Evolutionary conservation across 2,797 vertebrate genomes (phyloP).

Genomic region (Anas bernieri): DNA sequence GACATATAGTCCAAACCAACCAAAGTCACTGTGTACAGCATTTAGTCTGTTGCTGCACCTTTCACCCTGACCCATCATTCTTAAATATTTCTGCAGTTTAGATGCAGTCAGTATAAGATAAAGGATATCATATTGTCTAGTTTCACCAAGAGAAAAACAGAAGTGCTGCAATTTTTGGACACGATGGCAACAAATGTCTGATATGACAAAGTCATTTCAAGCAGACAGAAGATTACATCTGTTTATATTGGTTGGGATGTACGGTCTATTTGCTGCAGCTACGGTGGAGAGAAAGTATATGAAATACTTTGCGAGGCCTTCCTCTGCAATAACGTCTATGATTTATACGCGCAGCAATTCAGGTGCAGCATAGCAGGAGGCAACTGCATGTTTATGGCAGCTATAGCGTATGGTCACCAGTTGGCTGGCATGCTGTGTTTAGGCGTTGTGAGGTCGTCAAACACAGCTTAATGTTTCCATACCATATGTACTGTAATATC

Average conservation of each 20-base stretch:
- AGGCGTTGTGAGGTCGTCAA: background rate
- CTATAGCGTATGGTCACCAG: slow-evolving; percentile 1
- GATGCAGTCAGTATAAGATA: background rate
- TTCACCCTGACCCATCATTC: background rate
- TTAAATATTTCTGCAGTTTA: slow-evolving; percentile 18
- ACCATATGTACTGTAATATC: slow-evolving; percentile 23
- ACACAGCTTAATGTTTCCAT: background rate
- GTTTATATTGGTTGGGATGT: background rate
- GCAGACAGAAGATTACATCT: background rate
- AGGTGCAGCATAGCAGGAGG: slow-evolving; percentile 29
- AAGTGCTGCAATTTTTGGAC: slow-evolving; percentile 20
- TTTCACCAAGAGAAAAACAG: slow-evolving; percentile 8
- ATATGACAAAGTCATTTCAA: slow-evolving; percentile 12
- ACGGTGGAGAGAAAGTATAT: background rate
- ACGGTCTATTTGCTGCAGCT: background rate
- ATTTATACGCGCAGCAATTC: background rate
- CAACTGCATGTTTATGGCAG: background rate
- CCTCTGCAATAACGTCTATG: background rate
- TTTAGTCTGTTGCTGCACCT: slow-evolving; percentile 1
- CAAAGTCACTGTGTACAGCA: background rate
- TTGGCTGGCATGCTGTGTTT: background rate
- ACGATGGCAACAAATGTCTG: slow-evolving; percentile 6
- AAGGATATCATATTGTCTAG: background rate
- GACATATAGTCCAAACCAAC: slow-evolving; percentile 17
- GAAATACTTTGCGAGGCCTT: background rate